Evolutionary conservation across 2,797 vertebrate genomes (phyloP).

Genomic region (Sparus aurata): DNA sequence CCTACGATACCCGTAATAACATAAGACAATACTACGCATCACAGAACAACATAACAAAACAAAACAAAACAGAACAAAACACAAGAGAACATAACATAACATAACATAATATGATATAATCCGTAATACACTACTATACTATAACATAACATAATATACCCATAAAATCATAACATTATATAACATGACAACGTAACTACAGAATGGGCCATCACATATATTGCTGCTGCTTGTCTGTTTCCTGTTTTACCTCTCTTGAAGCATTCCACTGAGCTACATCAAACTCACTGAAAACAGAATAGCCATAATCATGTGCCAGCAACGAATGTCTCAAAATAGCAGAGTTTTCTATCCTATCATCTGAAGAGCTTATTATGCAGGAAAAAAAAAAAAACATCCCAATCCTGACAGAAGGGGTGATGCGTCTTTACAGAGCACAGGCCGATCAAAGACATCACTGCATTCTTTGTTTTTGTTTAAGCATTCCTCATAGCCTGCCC

Average conservation of each 20-base stretch:
- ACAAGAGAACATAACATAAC: no score
- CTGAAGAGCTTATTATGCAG: conserved; percentile 74
- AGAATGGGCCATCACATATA: background rate
- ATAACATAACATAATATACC: background rate
- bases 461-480: conserved; percentile 69
- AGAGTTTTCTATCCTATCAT: conserved; percentile 69
- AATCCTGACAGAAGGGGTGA: conserved; percentile 77
- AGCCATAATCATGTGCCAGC: conserved; percentile 64
- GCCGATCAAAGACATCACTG: conserved; percentile 69
- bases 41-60: no score
- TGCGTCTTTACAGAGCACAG: conserved; percentile 61
- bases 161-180: background rate
- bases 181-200: background rate
- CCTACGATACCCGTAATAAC: no score
- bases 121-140: no score
- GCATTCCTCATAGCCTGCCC: conserved; percentile 56
- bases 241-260: conserved; percentile 18
- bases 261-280: conserved; percentile 37
- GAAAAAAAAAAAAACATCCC: conserved; percentile 41
- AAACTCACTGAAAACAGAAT: conserved; percentile 54
- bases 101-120: background rate
- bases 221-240: background rate
- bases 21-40: no score
- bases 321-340: conserved; percentile 76
- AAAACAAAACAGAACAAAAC: background rate